These are phyloP conservation scores for Hydropsyche tenuis DNA, from an alignment of 1,140 invertebrate genomes.

Conservation along the genomic window DNA sequence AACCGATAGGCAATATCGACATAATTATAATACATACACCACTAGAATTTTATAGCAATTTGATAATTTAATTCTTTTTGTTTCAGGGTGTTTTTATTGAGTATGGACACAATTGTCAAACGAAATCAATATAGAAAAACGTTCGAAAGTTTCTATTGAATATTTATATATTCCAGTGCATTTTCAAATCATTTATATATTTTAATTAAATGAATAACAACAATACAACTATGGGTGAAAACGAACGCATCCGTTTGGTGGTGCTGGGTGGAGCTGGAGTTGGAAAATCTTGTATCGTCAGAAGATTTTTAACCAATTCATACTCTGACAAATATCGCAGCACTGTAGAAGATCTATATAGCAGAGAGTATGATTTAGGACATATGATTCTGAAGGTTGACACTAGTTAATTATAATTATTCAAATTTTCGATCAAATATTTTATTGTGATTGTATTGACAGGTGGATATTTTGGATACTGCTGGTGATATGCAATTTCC, in stretches of 20 bases:
- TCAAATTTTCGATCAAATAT: too few relatives aligned
- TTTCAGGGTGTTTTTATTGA: too few relatives aligned
- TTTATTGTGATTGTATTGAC: constrained; percentile 44
- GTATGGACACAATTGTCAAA: too few relatives aligned
- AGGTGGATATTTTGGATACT: constrained; percentile 89
- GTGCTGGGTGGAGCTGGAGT: constrained; percentile 82
- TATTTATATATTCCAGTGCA: neutral
- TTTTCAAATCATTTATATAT: neutral
- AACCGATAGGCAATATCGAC: too few relatives aligned
- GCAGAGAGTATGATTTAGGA: constrained; percentile 81
- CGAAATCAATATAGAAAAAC: neutral
- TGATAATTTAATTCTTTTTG: too few relatives aligned
- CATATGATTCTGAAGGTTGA: constrained; percentile 72
- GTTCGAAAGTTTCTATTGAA: neutral
- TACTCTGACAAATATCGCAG: constrained; percentile 85
- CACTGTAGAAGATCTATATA: constrained; percentile 90
- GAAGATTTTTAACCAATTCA: constrained; percentile 84
- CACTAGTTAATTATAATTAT: neutral
- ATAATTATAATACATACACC: too few relatives aligned
- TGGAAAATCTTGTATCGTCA: constrained; percentile 87
- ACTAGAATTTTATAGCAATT: too few relatives aligned
- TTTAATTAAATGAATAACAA: constrained; percentile 49
- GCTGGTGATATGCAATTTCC: constrained; percentile 88
- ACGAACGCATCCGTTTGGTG: constrained; percentile 84
- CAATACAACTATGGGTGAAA: constrained; percentile 64